These are phyloP conservation scores for Drosophila gaucha DNA, from an alignment of 2,888 invertebrate species.

Conservation along the genomic window DNA sequence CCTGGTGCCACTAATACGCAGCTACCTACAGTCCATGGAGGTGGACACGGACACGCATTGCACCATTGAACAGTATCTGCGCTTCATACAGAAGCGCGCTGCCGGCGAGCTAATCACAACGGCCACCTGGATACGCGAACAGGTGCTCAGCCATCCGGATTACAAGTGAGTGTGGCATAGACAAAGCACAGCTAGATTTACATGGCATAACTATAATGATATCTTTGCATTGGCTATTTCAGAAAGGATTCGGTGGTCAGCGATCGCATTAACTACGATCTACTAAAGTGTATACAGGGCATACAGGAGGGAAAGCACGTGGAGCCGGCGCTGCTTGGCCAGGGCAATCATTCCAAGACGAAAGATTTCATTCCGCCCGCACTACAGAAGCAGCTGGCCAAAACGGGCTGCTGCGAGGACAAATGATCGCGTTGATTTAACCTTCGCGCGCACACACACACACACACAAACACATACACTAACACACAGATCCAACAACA, in stretches of 20 bases:
- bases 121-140: constrained; percentile 97
- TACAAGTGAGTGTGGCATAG: constrained; percentile 90
- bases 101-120: constrained; percentile 96
- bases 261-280: constrained; percentile 95
- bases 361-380: constrained; percentile 94
- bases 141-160: constrained; percentile 93
- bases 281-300: constrained; percentile 90
- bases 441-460: constrained; percentile 8
- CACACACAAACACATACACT: constrained; percentile 2
- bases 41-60: constrained; percentile 99
- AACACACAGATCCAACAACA: not conserved
- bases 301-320: constrained; percentile 90
- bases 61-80: constrained; percentile 97
- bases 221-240: constrained; percentile 65
- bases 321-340: constrained; percentile 91
- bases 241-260: constrained; percentile 95
- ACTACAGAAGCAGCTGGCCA: constrained; percentile 86
- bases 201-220: not conserved
- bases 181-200: not conserved
- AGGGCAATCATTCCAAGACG: constrained; percentile 91
- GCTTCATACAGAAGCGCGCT: constrained; percentile 94
- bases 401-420: constrained; percentile 80
- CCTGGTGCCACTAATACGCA: constrained; percentile 96
- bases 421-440: constrained; percentile 73
- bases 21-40: constrained; percentile 97